Evolutionary conservation across 1,140 invertebrate species (phyloP), one percentile per base, ranked within the genome.

Genomic region (Aphis craccivora): DNA sequence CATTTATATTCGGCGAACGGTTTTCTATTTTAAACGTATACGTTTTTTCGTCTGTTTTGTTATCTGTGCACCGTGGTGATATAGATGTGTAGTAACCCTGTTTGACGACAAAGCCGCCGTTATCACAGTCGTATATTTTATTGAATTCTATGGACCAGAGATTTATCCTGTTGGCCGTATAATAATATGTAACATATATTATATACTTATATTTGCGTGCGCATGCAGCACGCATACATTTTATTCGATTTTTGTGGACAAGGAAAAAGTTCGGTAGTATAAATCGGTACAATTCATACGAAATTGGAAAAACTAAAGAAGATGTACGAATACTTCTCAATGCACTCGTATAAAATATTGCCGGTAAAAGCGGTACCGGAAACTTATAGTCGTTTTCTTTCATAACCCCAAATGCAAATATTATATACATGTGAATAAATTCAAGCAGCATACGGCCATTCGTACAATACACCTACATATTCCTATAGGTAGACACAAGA

Each of bases 41-140:
- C 37, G 22, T 86, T 30, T 86, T 86, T 86, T 86, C 84, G 40
- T 83, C 35, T 76, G 81, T 35, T 40, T 84, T 84, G 35, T 84
- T 84, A 84, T 84, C 83, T 43, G 37, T 84, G 2, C 23, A 25
- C 35, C 83, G 23, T 23, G 9, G 22, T 8, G 83, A 22, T 84
- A 40, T 43, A 84, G 8, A 40, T 11, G 35, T 43, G 5, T 84
- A 84, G 40, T 84, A 84, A 25, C 37, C 81, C 20, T 40, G 81
- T 84, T 37, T 40, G 83, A 40, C 40, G 83, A 84, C 83, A 84
- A 84, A 40, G 83, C 37, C 83, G 23, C 83, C 40, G 37, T 84
- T 84, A 84, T 84, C 60, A 76, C 60, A 76, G 14, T 18, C n/a
- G 14, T 76, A 76, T 76, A 76, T 76, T 40, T 40, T 40, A 40